phyloP scores from a whole-genome alignment of 2,888 invertebrate genomes.

The Pantelozetes paolii region DNA sequence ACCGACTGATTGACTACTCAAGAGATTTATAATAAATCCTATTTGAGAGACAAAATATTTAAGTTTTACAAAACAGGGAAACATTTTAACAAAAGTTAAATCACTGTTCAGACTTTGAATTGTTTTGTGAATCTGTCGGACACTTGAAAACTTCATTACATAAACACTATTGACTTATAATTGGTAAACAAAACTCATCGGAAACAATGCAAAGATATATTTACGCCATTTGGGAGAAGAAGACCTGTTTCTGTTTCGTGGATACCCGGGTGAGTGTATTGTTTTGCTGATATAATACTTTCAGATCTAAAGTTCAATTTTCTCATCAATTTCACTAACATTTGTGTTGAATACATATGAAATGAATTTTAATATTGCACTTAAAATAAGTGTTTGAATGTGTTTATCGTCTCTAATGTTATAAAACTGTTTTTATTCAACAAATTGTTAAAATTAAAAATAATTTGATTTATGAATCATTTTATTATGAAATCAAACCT shows the following conservation, averaged over 20 bases:
- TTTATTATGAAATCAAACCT: no score
- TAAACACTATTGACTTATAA: neutral
- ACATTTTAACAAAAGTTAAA: no score
- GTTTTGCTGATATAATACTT: neutral
- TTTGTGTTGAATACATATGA: neutral
- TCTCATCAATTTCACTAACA: neutral
- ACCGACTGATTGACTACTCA: neutral
- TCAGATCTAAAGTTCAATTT: neutral
- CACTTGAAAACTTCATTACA: no score
- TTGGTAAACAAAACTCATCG: neutral
- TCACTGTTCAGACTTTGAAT: no score
- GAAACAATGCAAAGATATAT: conserved; percentile 46
- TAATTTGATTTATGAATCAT: no score
- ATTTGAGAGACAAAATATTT: no score
- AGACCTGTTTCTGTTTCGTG: conserved; percentile 46
- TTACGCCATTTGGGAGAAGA: conserved; percentile 45
- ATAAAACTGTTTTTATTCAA: neutral
- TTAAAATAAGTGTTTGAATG: no score
- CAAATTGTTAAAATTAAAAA: neutral
- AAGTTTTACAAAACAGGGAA: no score
- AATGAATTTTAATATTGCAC: neutral
- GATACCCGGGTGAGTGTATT: conserved; percentile 45
- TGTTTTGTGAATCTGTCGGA: no score
- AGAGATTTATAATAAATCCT: no score
- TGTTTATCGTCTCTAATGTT: neutral